phyloP scores from a whole-genome alignment of 2,888 invertebrate species.

The Tachystola acroxantha region DNA sequence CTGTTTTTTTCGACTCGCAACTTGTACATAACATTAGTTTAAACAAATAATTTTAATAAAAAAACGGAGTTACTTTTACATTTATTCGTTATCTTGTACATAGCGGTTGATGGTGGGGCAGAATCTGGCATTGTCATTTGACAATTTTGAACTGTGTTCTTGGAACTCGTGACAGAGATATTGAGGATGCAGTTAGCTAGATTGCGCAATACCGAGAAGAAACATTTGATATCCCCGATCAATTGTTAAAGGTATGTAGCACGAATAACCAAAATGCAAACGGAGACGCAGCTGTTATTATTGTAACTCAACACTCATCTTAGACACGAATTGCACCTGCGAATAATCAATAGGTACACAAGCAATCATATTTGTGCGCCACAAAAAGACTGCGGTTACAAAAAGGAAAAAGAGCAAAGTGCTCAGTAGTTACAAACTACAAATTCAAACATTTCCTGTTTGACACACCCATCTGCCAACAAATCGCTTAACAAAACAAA shows the following conservation, averaged over 20 bases:
- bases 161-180: too few relatives aligned
- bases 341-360: slow-evolving; percentile 43
- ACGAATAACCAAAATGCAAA: slow-evolving; percentile 13
- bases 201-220: background rate
- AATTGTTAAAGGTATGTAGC: slow-evolving; percentile 17
- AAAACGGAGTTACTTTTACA: too few relatives aligned
- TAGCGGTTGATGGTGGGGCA: too few relatives aligned
- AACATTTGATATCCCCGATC: slow-evolving; percentile 9
- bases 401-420: slow-evolving; percentile 39
- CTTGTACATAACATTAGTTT: too few relatives aligned
- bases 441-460: slow-evolving; percentile 69
- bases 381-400: slow-evolving; percentile 11
- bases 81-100: too few relatives aligned
- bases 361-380: slow-evolving; percentile 35
- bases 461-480: slow-evolving; percentile 66
- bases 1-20: too few relatives aligned
- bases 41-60: too few relatives aligned
- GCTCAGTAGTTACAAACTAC: slow-evolving; percentile 61
- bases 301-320: slow-evolving; percentile 31
- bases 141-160: too few relatives aligned
- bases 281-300: slow-evolving; percentile 27
- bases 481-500: slow-evolving; percentile 61
- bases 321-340: slow-evolving; percentile 27
- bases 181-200: too few relatives aligned
- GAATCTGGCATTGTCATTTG: too few relatives aligned